Conservation (phyloP, 2,113 vertebrate species). For the Empidonax alnorum region DNA sequence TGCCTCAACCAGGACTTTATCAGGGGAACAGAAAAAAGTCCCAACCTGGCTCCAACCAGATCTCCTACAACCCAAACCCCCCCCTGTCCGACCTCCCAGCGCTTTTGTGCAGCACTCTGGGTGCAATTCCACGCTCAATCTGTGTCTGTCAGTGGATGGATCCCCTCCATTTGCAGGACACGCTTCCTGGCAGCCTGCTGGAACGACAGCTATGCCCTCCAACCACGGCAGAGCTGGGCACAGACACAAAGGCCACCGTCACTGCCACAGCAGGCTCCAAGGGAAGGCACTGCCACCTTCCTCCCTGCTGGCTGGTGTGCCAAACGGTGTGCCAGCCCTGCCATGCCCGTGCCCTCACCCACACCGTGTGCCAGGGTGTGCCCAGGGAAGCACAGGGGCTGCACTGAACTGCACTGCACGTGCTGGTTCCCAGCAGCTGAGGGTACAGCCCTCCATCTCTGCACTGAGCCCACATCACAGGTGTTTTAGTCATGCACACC, state of each 20-base stretch:
- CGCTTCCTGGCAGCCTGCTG: slow-evolving; percentile 68
- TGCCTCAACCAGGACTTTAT: not conserved
- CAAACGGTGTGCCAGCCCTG: no score
- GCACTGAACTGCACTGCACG: no score
- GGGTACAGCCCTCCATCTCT: not conserved
- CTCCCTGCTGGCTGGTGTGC: not conserved
- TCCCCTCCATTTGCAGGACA: slow-evolving; percentile 81
- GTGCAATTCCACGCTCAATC: slow-evolving; percentile 67
- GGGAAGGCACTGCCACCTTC: not conserved
- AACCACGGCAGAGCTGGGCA: slow-evolving; percentile 59
- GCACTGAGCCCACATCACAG: not conserved
- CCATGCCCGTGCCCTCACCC: no score
- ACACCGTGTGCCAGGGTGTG: no score
- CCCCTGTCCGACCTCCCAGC: slow-evolving; percentile 51
- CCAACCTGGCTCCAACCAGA: slow-evolving; percentile 13
- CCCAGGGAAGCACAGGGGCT: not conserved
- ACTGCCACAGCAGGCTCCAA: not conserved
- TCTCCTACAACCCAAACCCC: slow-evolving; percentile 44
- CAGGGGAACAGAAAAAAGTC: not conserved
- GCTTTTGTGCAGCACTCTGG: slow-evolving; percentile 66
- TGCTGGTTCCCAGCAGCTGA: no score
- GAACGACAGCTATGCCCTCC: slow-evolving; percentile 79
- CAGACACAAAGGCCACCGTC: not conserved
- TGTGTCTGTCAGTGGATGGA: slow-evolving; percentile 78
- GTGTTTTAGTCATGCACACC: slow-evolving; percentile 40